Evolutionary conservation across 2,113 vertebrate species (phyloP).

Genomic region (Synodontis membranacea): DNA sequence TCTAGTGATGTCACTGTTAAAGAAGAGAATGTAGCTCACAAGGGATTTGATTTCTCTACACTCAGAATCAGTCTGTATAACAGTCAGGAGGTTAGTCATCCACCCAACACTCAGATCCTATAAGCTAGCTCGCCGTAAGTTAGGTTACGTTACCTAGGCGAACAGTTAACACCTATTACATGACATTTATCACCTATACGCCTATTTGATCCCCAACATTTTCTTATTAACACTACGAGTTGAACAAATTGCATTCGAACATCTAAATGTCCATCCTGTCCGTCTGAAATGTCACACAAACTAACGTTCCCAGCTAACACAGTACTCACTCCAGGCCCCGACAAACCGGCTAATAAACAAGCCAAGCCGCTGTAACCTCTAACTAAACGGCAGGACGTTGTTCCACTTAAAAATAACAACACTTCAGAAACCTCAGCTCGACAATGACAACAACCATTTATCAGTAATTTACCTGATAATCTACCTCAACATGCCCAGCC

Average conservation of each 20-base stretch:
- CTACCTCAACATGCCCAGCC: slow-evolving; percentile 47
- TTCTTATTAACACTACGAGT: neutral
- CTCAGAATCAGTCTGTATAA: neutral
- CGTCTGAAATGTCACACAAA: slow-evolving; percentile 3
- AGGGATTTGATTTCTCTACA: neutral
- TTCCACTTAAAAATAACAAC: neutral
- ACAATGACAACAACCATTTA: neutral
- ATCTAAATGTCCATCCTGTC: neutral
- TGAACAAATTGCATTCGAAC: neutral
- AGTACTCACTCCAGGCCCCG: neutral
- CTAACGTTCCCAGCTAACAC: neutral
- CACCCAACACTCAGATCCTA: neutral
- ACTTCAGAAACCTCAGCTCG: neutral
- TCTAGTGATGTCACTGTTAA: neutral
- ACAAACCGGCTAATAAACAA: slow-evolving; percentile 6
- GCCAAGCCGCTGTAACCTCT: neutral
- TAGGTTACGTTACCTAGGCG: neutral
- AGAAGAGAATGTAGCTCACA: neutral
- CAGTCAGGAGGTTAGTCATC: neutral
- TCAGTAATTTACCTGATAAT: slow-evolving; percentile 6
- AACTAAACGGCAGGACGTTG: too few relatives aligned
- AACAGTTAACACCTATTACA: too few relatives aligned
- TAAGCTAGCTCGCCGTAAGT: neutral
- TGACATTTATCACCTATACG: too few relatives aligned
- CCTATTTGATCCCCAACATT: neutral